Evolutionary conservation across 2,113 vertebrate genomes (phyloP).

Genomic region (Cryptotis parvus): DNA sequence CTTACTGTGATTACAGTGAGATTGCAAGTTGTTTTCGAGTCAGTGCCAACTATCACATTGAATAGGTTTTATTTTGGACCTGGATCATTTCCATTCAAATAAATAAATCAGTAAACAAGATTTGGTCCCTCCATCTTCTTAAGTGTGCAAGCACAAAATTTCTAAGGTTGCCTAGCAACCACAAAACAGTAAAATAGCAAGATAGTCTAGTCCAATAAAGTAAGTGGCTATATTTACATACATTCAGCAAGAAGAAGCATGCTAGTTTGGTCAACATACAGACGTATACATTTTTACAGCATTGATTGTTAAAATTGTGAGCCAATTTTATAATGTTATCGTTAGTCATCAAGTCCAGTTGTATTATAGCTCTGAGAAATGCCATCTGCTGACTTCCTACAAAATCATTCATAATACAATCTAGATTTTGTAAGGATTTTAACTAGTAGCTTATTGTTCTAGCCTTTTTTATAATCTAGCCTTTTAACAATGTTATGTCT

Average conservation of each 20-base stretch:
- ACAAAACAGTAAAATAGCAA: slow-evolving; percentile 61
- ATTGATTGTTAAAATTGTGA: slow-evolving; percentile 63
- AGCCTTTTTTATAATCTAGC: background rate
- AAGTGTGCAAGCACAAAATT: slow-evolving; percentile 50
- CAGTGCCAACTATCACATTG: slow-evolving; percentile 8
- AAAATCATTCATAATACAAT: slow-evolving; percentile 48
- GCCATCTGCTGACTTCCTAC: slow-evolving; percentile 37
- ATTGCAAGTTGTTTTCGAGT: slow-evolving; percentile 39
- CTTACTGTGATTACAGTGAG: slow-evolving; percentile 35
- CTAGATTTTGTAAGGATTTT: slow-evolving; percentile 58
- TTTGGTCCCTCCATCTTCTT: slow-evolving; percentile 57
- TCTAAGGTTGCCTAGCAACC: slow-evolving; percentile 82
- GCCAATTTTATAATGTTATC: slow-evolving; percentile 42
- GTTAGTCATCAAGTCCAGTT: slow-evolving; percentile 30
- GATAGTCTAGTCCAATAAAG: slow-evolving; percentile 60
- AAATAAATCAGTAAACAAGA: slow-evolving; percentile 68
- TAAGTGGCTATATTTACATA: slow-evolving; percentile 70
- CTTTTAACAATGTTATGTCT: too few relatives aligned
- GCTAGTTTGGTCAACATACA: slow-evolving; percentile 39
- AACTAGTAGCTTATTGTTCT: slow-evolving; percentile 52
- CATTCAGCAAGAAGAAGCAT: slow-evolving; percentile 53
- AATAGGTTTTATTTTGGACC: slow-evolving; percentile 72
- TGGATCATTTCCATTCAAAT: slow-evolving; percentile 76
- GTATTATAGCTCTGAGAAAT: background rate
- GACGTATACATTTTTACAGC: slow-evolving; percentile 59